phyloP scores from a whole-genome alignment of 2,797 vertebrate genomes.

The Denticeps clupeoides region DNA sequence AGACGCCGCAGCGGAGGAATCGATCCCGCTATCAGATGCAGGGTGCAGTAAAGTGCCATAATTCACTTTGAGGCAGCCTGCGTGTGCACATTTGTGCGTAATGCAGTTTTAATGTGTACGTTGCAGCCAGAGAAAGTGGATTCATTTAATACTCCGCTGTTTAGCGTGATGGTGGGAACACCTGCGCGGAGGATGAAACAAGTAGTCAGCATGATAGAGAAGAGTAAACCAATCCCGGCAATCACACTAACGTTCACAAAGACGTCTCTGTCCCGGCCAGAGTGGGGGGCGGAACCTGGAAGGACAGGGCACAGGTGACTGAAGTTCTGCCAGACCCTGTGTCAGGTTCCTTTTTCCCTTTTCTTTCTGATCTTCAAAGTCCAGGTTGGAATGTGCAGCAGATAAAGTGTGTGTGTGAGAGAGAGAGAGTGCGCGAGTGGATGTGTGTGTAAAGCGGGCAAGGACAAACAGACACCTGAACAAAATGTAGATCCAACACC shows the following conservation, averaged over 20 bases:
- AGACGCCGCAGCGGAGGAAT: no score
- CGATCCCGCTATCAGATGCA: no score
- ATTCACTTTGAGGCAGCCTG: background rate
- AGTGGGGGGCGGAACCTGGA: no score
- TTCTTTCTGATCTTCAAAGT: constrained; percentile 32
- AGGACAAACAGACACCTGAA: no score
- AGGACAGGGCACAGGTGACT: constrained; percentile 4
- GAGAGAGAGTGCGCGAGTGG: background rate
- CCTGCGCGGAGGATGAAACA: background rate
- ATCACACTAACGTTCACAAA: background rate
- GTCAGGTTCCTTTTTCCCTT: constrained; percentile 2
- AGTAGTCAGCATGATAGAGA: background rate
- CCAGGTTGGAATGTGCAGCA: constrained; percentile 10
- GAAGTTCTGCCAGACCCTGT: constrained; percentile 9
- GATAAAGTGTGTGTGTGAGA: background rate
- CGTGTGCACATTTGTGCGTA: background rate
- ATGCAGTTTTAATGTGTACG: no score
- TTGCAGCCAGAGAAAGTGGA: no score
- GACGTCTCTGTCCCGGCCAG: background rate
- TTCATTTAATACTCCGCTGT: no score
- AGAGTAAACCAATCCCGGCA: background rate
- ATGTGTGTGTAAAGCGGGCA: background rate
- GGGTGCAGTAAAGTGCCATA: no score
- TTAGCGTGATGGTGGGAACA: background rate
- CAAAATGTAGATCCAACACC: no score